phyloP scores from a whole-genome alignment of 2,113 vertebrate genomes.

The Aegithalos caudatus region DNA sequence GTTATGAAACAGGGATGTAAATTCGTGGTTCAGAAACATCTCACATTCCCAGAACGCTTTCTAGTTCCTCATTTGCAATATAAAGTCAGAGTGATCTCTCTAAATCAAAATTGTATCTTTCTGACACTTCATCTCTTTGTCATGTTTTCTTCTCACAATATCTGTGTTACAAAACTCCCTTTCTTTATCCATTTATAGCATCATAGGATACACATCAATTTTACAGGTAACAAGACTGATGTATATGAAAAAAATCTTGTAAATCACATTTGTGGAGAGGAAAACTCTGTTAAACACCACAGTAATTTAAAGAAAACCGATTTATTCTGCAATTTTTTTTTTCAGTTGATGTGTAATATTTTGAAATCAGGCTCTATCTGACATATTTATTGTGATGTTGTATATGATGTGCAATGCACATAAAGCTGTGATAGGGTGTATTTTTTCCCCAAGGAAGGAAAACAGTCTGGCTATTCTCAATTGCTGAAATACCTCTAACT shows the following conservation, averaged over 20 bases:
- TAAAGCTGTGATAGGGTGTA: background rate
- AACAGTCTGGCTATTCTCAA: background rate
- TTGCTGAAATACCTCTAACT: background rate
- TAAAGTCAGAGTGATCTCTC: background rate
- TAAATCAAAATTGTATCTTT: conserved; percentile 38
- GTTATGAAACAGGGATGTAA: background rate
- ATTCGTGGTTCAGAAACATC: background rate
- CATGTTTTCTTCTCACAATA: background rate
- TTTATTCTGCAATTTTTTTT: background rate
- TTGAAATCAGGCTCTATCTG: background rate
- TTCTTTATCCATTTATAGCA: conserved; percentile 8
- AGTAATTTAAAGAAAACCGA: background rate
- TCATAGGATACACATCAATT: conserved; percentile 10
- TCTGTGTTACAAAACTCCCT: background rate
- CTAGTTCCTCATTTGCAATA: background rate
- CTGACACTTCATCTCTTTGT: conserved; percentile 34
- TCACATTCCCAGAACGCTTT: background rate
- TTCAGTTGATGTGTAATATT: background rate
- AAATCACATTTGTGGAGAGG: background rate
- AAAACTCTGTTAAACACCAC: conserved; percentile 8
- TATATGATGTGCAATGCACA: background rate
- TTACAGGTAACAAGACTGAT: background rate
- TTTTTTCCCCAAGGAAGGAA: background rate
- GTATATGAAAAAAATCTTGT: background rate
- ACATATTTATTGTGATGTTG: background rate